phyloP scores from a whole-genome alignment of 30 jellyfish, hydroid and myxozoan species.

The Aurelia aurita region DNA sequence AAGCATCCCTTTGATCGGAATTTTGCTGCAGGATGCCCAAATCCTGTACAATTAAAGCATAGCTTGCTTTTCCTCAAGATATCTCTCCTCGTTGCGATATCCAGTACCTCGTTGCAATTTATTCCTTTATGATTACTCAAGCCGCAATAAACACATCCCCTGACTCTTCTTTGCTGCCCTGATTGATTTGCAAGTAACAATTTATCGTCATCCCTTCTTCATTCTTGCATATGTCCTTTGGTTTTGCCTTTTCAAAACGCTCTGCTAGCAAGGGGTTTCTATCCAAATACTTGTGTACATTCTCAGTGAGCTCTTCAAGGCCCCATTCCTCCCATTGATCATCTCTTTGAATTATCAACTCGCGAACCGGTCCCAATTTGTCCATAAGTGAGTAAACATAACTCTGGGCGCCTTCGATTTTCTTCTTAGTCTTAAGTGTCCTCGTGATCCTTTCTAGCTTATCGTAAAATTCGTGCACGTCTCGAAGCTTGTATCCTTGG shows the following conservation, averaged over 20 bases:
- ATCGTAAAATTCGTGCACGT: slow-evolving; percentile 60
- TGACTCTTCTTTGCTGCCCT: slow-evolving; percentile 43
- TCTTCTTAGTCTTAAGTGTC: slow-evolving; percentile 74
- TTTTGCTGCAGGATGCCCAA: no score
- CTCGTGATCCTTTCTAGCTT: slow-evolving; percentile 69
- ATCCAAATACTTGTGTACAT: slow-evolving; percentile 39
- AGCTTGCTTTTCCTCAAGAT: slow-evolving; percentile 54
- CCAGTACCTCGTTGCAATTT: slow-evolving; percentile 64
- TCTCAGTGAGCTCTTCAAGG: slow-evolving; percentile 65
- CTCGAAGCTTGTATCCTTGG: slow-evolving; percentile 30
- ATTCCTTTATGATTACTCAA: slow-evolving; percentile 45
- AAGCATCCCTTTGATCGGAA: no score
- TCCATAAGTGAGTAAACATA: slow-evolving; percentile 62
- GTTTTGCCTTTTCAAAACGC: slow-evolving; percentile 20
- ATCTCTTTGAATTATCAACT: slow-evolving; percentile 49
- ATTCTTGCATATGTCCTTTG: slow-evolving; percentile 44
- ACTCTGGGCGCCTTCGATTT: no score
- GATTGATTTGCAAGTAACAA: slow-evolving; percentile 12
- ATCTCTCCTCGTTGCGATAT: slow-evolving; percentile 54
- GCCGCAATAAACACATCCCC: slow-evolving; percentile 66
- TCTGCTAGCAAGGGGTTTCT: slow-evolving; percentile 17
- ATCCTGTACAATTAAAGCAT: no score
- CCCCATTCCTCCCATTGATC: slow-evolving; percentile 64
- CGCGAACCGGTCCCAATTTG: slow-evolving; percentile 74
- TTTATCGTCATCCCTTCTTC: slow-evolving; percentile 59